phyloP scores from a whole-genome alignment of 1,140 invertebrate species.

The Drosophila setifemur region DNA sequence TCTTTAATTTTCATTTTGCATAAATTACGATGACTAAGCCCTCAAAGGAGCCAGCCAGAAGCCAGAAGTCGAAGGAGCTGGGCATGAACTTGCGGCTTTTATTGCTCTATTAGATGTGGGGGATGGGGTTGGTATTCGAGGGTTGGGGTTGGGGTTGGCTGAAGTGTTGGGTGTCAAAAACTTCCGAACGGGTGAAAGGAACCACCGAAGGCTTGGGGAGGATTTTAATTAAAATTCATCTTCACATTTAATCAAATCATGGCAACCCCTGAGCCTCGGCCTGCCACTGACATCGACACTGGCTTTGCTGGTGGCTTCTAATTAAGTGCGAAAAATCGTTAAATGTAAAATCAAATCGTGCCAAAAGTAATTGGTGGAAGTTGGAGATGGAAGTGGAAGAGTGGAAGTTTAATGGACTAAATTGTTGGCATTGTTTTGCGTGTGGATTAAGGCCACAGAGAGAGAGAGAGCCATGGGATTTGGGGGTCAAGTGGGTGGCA shows the following conservation, averaged over 20 bases:
- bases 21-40: conserved; percentile 75
- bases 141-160: background rate
- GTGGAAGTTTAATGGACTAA: conserved; percentile 60
- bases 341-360: conserved; percentile 83
- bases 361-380: conserved; percentile 68
- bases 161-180: conserved; percentile 64
- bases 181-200: conserved; percentile 17
- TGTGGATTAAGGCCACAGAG: conserved; percentile 70
- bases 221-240: conserved; percentile 83
- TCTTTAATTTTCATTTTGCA: conserved; percentile 80
- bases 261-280: conserved; percentile 23
- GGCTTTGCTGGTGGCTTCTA: conserved; percentile 62
- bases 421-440: conserved; percentile 57
- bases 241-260: conserved; percentile 83
- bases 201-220: conserved; percentile 18
- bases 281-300: conserved; percentile 77
- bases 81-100: conserved; percentile 75
- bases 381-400: no score
- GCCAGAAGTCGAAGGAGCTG: background rate
- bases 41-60: conserved; percentile 21
- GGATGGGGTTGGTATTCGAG: no score
- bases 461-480: conserved; percentile 31
- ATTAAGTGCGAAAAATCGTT: conserved; percentile 83
- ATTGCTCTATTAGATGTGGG: conserved; percentile 62
- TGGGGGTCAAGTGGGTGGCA: conserved; percentile 20